Base-by-base conservation (phyloP, 35 echinoderm and acorn worm genomes). In the Amphiura filiformis region DNA sequence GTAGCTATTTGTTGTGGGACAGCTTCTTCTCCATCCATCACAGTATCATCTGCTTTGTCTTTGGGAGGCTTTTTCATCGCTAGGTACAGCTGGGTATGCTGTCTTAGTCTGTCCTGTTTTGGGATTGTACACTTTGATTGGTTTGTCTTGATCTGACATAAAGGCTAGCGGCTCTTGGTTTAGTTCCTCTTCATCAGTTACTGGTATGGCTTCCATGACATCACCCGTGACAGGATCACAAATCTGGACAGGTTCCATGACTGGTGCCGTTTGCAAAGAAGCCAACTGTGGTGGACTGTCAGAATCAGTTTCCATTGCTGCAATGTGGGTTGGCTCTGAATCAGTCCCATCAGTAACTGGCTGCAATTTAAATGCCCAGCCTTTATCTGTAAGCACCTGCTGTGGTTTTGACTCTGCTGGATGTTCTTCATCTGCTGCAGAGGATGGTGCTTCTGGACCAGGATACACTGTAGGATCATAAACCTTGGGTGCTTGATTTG, bases 191-290 rank as follows among this genome's bases (percentile, higher is more conserved):
- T 30, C 26, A 82, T 39, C 39, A 26, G 36, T 35, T 39, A 30
- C 38, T 82, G 80, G 80, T 20, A 35, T 40, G 31, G 38, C 31
- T n/a, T 39, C 37, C 35, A 82, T 35, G n/a, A n/a, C n/a, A 42
- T 82, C 39, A n/a, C 80, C 80, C 20, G 80, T 82, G 20, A 30
- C 39, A 39, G 80, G 80, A 82, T 82, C 80, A n/a, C 28, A 7
- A 39, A 82, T 82, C 36, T 39, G 26, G 1, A 82, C 13, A 39
- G 80, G 80, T 39, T 42, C 26, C 18, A 39, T 38, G 26, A 20
- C 26, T 39, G 13, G 39, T 26, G 39, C 80, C 30, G 13, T 82
- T 37, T 39, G 36, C 17, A 39, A 35, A 47, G 35, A 35, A 38
- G 38, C 39, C 39, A 82, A 28, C 34, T 40, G 34, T 82, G 39